phyloP scores from a whole-genome alignment of 2,888 invertebrate species.

The Sipha maydis region DNA sequence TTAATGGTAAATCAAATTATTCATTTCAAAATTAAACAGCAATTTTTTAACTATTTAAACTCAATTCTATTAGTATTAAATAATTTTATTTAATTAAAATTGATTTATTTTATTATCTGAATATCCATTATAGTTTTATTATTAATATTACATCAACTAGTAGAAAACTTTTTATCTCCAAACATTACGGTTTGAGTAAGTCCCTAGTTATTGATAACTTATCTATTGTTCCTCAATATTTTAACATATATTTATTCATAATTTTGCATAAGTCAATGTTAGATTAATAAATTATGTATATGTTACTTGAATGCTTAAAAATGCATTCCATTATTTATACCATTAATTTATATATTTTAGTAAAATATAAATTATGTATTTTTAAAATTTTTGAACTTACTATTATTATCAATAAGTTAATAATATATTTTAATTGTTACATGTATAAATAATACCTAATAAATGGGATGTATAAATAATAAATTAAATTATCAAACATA shows the following conservation, averaged over 20 bases:
- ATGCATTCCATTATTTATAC: neutral
- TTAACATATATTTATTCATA: no score
- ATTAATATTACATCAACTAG: neutral
- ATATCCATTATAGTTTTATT: neutral
- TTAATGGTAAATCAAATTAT: slow-evolving; percentile 42
- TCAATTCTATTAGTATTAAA: neutral
- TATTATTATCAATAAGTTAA: neutral
- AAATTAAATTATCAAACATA: neutral
- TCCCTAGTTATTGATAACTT: neutral
- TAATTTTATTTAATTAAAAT: neutral
- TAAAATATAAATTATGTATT: neutral
- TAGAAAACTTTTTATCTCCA: no score
- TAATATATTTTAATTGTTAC: neutral
- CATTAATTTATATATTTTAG: neutral
- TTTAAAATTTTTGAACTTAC: neutral
- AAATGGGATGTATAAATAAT: neutral
- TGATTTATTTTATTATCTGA: neutral
- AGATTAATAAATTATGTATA: neutral
- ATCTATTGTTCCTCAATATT: neutral
- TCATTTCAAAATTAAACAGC: neutral
- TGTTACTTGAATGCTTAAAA: neutral
- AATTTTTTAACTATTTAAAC: neutral
- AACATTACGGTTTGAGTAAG: neutral
- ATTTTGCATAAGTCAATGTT: no score
- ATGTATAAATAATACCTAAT: neutral